These are phyloP conservation scores for Eurytoma californica DNA, from an alignment of 2,888 invertebrate species.

Conservation along the genomic window DNA sequence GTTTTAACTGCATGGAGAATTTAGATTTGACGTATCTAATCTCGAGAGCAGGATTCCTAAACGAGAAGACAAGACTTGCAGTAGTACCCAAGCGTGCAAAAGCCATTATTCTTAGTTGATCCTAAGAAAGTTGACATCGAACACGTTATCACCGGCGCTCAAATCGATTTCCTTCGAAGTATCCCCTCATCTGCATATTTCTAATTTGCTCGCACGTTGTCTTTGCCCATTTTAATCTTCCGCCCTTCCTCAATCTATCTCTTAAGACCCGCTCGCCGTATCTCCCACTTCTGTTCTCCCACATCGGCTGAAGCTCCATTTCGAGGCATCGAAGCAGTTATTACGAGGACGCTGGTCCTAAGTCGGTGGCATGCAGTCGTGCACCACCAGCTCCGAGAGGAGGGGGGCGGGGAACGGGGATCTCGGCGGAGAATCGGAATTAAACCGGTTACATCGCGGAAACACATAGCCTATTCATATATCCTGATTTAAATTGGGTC, in stretches of 20 bases:
- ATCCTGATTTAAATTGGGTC: conserved; percentile 69
- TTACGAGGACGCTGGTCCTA: conserved; percentile 31
- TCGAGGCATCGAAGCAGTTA: conserved; percentile 40
- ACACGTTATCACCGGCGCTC: not conserved
- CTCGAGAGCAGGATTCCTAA: too few species aligned
- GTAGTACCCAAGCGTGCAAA: too few species aligned
- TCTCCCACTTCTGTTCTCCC: conserved; percentile 1
- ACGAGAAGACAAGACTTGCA: too few species aligned
- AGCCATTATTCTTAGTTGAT: too few species aligned
- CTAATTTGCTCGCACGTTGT: conserved; percentile 38
- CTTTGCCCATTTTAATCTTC: conserved; percentile 37
- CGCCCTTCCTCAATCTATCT: conserved; percentile 47
- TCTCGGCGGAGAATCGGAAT: conserved; percentile 62
- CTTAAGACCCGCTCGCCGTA: not conserved
- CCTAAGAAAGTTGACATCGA: too few species aligned
- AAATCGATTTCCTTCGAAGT: conserved; percentile 25
- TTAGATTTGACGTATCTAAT: too few species aligned
- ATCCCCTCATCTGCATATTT: conserved; percentile 44
- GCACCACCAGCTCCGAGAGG: conserved; percentile 10
- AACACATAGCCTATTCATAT: conserved; percentile 65
- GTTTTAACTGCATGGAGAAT: too few species aligned
- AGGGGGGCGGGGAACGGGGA: conserved; percentile 3
- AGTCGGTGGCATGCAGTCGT: not conserved
- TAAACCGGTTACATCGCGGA: conserved; percentile 64
- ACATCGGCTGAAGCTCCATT: conserved; percentile 4